Percentiles rank a stretch among this genome's conserved stretches.
These are phyloP conservation scores for Triplophysa dalaica DNA, from an alignment of 2,113 vertebrate genomes.

Conservation along the genomic window DNA sequence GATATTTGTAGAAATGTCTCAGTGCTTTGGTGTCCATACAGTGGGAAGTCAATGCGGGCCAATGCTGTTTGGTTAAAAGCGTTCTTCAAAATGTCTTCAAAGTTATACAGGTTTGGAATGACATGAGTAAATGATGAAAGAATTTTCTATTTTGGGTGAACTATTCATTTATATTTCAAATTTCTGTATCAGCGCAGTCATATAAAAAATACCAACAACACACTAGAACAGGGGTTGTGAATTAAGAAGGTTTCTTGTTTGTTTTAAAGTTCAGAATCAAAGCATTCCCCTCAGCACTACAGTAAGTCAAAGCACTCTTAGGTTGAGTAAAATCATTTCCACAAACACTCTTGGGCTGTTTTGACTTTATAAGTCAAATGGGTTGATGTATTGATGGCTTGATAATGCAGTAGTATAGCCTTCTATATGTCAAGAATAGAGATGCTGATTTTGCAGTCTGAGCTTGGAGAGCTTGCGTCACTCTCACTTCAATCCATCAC, in stretches of 20 bases:
- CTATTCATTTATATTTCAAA: too few relatives aligned
- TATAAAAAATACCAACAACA: too few relatives aligned
- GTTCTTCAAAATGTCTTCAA: too few relatives aligned
- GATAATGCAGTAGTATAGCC: background rate
- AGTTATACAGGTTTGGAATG: too few relatives aligned
- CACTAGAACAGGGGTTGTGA: background rate
- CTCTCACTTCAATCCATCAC: constrained; percentile 24
- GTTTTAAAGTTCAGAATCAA: background rate
- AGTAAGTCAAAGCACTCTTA: background rate
- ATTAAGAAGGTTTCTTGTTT: background rate
- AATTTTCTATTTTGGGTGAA: too few relatives aligned
- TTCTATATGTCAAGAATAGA: constrained; percentile 13
- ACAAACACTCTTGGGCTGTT: background rate
- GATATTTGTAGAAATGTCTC: too few relatives aligned
- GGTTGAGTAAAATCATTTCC: background rate
- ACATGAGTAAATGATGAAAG: too few relatives aligned
- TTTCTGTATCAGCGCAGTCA: too few relatives aligned
- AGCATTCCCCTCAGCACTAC: background rate
- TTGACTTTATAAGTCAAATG: constrained; percentile 3
- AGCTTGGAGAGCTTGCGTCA: constrained; percentile 23
- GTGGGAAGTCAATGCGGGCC: too few relatives aligned
- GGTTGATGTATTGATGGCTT: background rate
- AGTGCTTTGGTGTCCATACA: too few relatives aligned
- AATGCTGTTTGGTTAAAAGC: too few relatives aligned
- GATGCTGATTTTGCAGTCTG: constrained; percentile 12